phyloP scores from a whole-genome alignment of 92 coral and sea anemone species.

The Chrysogorgia sp. region DNA sequence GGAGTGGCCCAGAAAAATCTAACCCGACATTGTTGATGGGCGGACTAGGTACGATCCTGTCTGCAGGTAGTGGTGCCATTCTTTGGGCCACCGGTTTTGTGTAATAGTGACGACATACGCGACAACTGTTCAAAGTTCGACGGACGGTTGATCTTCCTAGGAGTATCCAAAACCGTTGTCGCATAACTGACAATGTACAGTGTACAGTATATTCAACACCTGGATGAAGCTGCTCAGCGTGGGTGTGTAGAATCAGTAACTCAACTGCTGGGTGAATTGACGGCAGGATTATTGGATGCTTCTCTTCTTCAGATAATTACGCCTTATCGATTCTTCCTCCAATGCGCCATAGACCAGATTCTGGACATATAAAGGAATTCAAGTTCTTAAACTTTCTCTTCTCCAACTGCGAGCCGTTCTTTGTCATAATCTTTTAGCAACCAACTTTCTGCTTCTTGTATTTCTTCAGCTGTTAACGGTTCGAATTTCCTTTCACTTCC shows the following conservation, averaged over 20 bases:
- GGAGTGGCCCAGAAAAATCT: conserved; percentile 40
- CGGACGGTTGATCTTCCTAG: conserved; percentile 27
- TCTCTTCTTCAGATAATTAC: no score
- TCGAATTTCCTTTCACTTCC: not conserved
- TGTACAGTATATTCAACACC: conserved; percentile 37
- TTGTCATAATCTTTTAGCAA: not conserved
- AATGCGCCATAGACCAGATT: no score
- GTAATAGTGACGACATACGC: conserved; percentile 15
- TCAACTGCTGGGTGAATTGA: no score
- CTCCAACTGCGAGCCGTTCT: not conserved
- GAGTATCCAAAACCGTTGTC: conserved; percentile 16
- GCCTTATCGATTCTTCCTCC: no score
- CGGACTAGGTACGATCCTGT: conserved; percentile 53
- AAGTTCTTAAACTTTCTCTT: no score
- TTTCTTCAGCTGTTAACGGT: not conserved
- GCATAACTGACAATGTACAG: conserved; percentile 21
- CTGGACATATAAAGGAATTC: no score
- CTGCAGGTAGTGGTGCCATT: conserved; percentile 51
- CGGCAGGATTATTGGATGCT: no score
- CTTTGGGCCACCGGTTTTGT: conserved; percentile 34
- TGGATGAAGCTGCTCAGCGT: conserved; percentile 27
- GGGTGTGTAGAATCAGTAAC: conserved; percentile 36
- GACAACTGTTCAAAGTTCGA: not conserved
- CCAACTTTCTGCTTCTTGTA: not conserved
- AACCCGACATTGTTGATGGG: conserved; percentile 50